Evolutionary conservation across 2,113 vertebrate species (phyloP), one percentile per base, ranked within the genome.

Genomic region (Engraulis encrasicolus): DNA sequence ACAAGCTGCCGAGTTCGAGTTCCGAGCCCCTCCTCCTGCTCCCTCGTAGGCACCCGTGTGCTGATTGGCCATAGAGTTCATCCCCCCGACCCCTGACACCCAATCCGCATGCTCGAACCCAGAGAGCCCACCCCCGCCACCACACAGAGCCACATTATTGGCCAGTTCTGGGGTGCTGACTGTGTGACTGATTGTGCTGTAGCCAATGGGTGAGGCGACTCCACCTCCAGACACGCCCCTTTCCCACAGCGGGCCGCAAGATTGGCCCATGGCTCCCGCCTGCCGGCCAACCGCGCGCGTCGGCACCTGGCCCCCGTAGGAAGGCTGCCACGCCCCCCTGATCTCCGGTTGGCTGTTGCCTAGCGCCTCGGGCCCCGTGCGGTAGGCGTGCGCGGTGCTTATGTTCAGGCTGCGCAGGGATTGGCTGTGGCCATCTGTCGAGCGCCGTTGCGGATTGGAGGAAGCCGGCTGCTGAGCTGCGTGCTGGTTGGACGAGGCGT

Each of bases 271-370:
- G 11, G 0, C 3, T n/a, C 6, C n/a, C 19, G 6, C 54, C 1
- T 45, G 90, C 84, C 27, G 80, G 84, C 1, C 87, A 89, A 82
- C 90, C 83, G 94, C 82, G 85, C 93, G 90, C 90, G 97, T 9
- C 5, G n/a, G 18, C 52, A 66, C 17, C 36, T 54, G 52, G 27
- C 23, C 23, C 48, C 79, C 15, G 9, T 14, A 45, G 80, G 84
- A 45, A 48, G 71, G n/a, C 74, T 81, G 66, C 82, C 52, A 38
- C 61, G 0, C 79, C 89, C 92, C 92, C 93, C 95, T 93, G 89
- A 99, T 98, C 92, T 99, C 98, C 0, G 98, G 97, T 83, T 99
- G 98, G 90, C 98, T 99, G 86, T 99, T 98, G 79, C 99, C 98
- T 86, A 99, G 91, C 14, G 96, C 95, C 91, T 97, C 97, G 0